These are phyloP conservation scores for Caradrina kadenii DNA, from an alignment of 2,888 invertebrate genomes.

Conservation along the genomic window DNA sequence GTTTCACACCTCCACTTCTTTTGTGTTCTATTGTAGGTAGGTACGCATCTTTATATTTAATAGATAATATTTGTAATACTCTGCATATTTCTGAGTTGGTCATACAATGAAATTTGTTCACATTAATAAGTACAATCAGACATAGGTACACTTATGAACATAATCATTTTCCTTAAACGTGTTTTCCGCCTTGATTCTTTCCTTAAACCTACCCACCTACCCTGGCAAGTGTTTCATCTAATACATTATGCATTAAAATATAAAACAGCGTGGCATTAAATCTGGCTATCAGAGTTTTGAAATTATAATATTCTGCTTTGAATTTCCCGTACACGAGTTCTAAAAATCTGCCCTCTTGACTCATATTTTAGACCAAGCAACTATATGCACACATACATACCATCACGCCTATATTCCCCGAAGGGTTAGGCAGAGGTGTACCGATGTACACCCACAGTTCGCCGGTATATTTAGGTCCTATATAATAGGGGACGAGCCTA, in stretches of 20 bases:
- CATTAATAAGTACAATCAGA: no score
- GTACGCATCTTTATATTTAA: no score
- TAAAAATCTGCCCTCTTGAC: background rate
- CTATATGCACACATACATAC: background rate
- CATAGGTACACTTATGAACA: background rate
- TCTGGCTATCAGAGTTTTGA: background rate
- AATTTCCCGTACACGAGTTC: background rate
- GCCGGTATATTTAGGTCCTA: no score
- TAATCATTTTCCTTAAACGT: background rate
- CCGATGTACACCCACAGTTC: no score
- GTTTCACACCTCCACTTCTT: no score
- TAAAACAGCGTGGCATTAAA: background rate
- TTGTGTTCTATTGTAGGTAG: no score
- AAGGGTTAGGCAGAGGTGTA: no score
- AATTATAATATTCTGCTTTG: background rate
- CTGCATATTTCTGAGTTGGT: no score
- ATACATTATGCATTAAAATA: slow-evolving; percentile 22
- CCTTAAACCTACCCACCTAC: background rate
- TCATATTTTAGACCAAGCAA: background rate
- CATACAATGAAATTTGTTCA: no score
- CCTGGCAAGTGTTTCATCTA: slow-evolving; percentile 5
- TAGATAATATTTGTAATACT: no score
- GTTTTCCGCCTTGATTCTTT: background rate
- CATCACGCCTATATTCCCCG: no score
- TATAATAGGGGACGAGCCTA: no score